A percentile compares a stretch with the other conserved stretches of the same genome.
These are phyloP conservation scores for Mergus octosetaceus DNA, from an alignment of 2,797 vertebrate species.

Conservation along the genomic window DNA sequence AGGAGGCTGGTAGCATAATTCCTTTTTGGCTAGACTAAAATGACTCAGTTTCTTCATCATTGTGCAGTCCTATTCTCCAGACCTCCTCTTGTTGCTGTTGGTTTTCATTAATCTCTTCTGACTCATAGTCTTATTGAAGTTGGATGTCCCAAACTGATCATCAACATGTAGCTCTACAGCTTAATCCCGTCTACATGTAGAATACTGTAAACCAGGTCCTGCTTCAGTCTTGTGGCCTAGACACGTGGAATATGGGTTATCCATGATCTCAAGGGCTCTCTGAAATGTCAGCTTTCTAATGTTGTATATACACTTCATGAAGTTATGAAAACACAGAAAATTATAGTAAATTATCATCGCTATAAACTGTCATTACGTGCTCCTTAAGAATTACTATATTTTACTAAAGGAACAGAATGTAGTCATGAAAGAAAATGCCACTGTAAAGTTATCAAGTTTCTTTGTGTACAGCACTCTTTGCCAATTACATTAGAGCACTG, in stretches of 20 bases:
- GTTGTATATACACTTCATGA: not conserved
- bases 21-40: not conserved
- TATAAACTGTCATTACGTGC: too few species aligned
- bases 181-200: not conserved
- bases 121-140: not conserved
- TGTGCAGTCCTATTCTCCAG: not conserved
- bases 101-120: not conserved
- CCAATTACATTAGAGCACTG: not conserved
- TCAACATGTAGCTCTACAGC: not conserved
- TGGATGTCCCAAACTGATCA: not conserved
- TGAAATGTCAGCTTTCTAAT: not conserved
- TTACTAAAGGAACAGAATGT: not conserved
- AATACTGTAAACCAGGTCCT: not conserved
- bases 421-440: not conserved
- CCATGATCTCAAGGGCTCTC: not conserved
- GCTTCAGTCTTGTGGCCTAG: not conserved
- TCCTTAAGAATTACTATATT: not conserved
- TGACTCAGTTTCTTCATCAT: not conserved
- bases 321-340: not conserved
- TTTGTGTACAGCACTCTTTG: not conserved
- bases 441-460: not conserved
- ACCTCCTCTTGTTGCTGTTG: not conserved
- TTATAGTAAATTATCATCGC: not conserved
- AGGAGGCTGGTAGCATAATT: not conserved
- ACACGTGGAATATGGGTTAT: not conserved